Evolutionary conservation across 2,888 invertebrate species (phyloP), one percentile per base, ranked within the genome.

Genomic region (Heliconius ethilla): DNA sequence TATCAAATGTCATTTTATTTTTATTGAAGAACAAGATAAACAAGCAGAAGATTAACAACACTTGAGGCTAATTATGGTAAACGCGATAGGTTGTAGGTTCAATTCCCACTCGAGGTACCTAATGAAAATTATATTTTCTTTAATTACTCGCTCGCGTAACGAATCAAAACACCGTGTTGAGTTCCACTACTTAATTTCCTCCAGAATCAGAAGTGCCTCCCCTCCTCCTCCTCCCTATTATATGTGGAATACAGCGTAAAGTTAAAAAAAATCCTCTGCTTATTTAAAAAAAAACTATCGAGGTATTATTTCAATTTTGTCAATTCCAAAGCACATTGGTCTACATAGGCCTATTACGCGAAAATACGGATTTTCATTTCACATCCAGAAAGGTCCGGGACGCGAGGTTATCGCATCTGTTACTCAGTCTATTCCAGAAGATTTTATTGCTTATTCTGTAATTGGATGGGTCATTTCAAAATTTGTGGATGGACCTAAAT

Each of bases 341-440:
- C 73, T 73, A 25, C 59, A 80, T 73, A 75, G 73, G 75, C 76
- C 81, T 78, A 81, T 81, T 80, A 81, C 75, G 70, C 73, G 75
- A 81, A 81, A 81, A 81, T 81, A 81, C 80, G 80, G 80, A 80
- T 78, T 80, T 80, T 81, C 81, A 81, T 81, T 81, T 81, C 81
- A 73, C 37, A 76, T 67, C 80, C 80, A 75, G 78, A 80, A 81
- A 80, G 81, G 80, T 75, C 77, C 75, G 79, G 79, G 80, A 80
- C 78, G 75, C 78, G 51, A 78, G 76, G 78, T 51, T 77, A 78
- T 81, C 76, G 66, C 81, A 81, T 81, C 81, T 78, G 81, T 81
- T 81, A 80, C 78, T 73, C 66, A 77, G 78, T 79, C 73, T 77
- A 79, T 79, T 80, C 80, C 62, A 77, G 76, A 76, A 77, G 80